Evolutionary conservation across 2,888 invertebrate species (phyloP), one percentile per base, ranked within the genome.

Genomic region (Eupithecia tripunctaria): DNA sequence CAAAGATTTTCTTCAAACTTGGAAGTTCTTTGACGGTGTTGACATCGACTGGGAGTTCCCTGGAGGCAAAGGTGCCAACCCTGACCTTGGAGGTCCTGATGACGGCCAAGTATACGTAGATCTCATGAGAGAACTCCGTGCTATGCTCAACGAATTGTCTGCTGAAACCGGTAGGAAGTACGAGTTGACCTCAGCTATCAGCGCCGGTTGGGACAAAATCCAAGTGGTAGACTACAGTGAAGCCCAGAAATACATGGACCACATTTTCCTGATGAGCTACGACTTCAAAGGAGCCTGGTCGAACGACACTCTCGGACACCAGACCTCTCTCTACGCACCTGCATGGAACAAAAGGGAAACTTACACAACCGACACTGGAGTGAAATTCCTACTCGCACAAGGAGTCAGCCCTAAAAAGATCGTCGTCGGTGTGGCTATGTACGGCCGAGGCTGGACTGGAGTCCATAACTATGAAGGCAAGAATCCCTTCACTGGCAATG

Each of bases 1-100:
- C 0, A 93, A 91, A 77, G 94, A 94, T 62, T 94, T 94, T 84
- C 86, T 94, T 0, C 86, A 89, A 74, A 94, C 94, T 1, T 94
- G 94, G 94, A 94, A 94, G 76, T 94, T 94, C 89, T 94, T 94
- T 68, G 94, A 94, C 64, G 94, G 94, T 32, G 93, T 94, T 4
- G 94, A 94, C 62, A 94, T 94, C 71, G 94, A 94, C 77, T 94
- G 94, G 94, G 94, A 94, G 76, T 94, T 94, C 89, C 94, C 94
- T 81, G 94, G 94, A 64, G 94, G 94, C 74, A 94, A 94, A 72
- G 94, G 94, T 21, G 94, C 94, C 7, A 94, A 94, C 79, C 94
- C 94, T 43, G 83, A 90, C 67, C 88, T 94, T 14, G 94, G 94
- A 15, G 85, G 91, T 15, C 93, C 94, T 43, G 87, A 92, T 62